Percentiles rank a stretch among this genome's conserved stretches.
Conservation (phyloP, 2,888 invertebrate species). For the Calameuta filiformis region DNA sequence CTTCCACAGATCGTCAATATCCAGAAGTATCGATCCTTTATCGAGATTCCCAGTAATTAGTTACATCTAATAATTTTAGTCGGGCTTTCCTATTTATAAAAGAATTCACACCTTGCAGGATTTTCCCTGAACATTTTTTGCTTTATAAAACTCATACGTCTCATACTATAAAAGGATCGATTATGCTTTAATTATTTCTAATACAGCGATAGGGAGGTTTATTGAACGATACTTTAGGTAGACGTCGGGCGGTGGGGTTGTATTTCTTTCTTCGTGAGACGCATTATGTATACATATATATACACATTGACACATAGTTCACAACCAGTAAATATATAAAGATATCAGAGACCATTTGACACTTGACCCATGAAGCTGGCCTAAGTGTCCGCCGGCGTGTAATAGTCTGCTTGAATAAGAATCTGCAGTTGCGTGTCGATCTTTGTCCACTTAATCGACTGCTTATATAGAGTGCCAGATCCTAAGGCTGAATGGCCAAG, state of each 20-base stretch:
- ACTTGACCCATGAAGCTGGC: conserved; percentile 54
- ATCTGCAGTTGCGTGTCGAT: conserved; percentile 36
- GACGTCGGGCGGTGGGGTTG: neutral
- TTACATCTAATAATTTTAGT: neutral
- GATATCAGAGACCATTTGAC: conserved; percentile 59
- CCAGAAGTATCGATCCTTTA: neutral
- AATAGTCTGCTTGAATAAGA: conserved; percentile 31
- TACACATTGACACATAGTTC: neutral
- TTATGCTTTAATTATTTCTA: neutral
- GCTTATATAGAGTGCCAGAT: neutral
- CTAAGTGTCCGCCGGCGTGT: conserved; percentile 37
- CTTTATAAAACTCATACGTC: neutral
- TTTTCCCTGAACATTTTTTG: neutral
- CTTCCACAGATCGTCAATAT: neutral
- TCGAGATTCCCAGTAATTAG: neutral
- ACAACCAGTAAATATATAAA: conserved; percentile 15
- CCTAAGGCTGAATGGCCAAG: neutral
- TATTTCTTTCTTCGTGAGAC: neutral
- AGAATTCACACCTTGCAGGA: too few species aligned
- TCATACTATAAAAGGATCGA: neutral
- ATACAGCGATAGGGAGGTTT: neutral
- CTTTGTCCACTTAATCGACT: conserved; percentile 28
- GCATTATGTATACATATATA: too few species aligned
- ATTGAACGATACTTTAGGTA: neutral
- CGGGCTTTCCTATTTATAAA: neutral